Evolutionary conservation across 2,888 invertebrate species (phyloP).

Genomic region (Lepeophtheirus nordmannii): DNA sequence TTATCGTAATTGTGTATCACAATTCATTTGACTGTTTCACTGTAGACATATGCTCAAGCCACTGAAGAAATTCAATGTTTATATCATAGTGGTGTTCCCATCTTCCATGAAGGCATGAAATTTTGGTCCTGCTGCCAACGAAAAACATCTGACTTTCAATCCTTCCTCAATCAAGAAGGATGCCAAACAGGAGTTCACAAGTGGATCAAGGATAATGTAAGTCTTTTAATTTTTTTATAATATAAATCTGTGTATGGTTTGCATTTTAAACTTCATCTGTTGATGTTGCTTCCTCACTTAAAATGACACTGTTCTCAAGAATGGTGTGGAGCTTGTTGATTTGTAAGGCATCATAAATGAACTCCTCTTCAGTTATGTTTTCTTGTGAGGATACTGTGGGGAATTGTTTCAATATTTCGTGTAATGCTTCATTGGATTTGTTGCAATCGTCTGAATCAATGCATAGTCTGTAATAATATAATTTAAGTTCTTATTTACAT

Average conservation of each 20-base stretch:
- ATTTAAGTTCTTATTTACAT: no score
- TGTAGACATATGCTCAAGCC: slow-evolving; percentile 44
- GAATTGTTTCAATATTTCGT: neutral
- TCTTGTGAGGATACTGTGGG: neutral
- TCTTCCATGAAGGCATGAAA: slow-evolving; percentile 93
- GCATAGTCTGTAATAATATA: no score
- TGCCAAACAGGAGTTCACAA: slow-evolving; percentile 68
- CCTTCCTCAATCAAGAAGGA: slow-evolving; percentile 78
- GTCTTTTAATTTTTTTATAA: slow-evolving; percentile 4
- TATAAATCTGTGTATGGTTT: neutral
- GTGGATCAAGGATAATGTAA: slow-evolving; percentile 56
- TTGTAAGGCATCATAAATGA: slow-evolving; percentile 4
- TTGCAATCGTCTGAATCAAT: no score
- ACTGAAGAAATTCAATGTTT: slow-evolving; percentile 49
- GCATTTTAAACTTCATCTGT: neutral
- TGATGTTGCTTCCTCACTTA: neutral
- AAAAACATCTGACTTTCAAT: slow-evolving; percentile 80
- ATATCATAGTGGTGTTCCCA: slow-evolving; percentile 71
- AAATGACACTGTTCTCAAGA: neutral
- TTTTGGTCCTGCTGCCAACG: slow-evolving; percentile 93
- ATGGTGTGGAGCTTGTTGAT: neutral
- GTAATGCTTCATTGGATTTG: no score
- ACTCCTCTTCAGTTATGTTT: slow-evolving; percentile 11
- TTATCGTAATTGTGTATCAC: no score
- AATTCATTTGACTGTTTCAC: no score